Evolutionary conservation across 2,888 invertebrate species (phyloP).

Genomic region (Drosophila suboccidentalis): DNA sequence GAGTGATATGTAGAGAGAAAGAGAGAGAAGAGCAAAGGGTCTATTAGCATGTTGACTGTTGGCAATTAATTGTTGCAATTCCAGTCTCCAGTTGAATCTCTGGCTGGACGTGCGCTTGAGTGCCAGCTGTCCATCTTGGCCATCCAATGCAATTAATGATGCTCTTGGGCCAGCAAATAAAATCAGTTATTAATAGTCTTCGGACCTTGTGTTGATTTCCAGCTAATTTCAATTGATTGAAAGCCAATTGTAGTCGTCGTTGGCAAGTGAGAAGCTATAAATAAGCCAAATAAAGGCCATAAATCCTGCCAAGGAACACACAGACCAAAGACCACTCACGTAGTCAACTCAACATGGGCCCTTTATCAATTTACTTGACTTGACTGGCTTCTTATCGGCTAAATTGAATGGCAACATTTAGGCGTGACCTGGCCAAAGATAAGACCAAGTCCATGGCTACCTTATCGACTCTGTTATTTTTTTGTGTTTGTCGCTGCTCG

Average conservation of each 20-base stretch:
- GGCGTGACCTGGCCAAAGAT: constrained; percentile 46
- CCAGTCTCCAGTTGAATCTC: constrained; percentile 6
- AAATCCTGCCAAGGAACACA: constrained; percentile 25
- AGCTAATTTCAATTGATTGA: constrained; percentile 74
- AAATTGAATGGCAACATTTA: constrained; percentile 33
- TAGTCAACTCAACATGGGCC: constrained; percentile 11
- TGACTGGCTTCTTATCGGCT: constrained; percentile 53
- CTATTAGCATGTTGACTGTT: constrained; percentile 73
- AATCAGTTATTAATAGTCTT: constrained; percentile 73
- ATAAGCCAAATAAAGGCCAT: constrained; percentile 46
- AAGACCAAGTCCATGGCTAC: constrained; percentile 55
- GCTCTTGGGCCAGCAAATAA: constrained; percentile 52
- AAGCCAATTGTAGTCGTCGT: constrained; percentile 51
- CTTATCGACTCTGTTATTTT: constrained; percentile 31
- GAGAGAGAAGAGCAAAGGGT: constrained; percentile 42
- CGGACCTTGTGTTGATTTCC: constrained; percentile 51
- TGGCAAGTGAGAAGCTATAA: constrained; percentile 60
- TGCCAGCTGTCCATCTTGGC: constrained; percentile 58
- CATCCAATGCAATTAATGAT: constrained; percentile 65
- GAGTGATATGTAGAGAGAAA: background rate
- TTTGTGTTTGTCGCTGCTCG: background rate
- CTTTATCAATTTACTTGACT: constrained; percentile 24
- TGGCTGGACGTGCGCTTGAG: constrained; percentile 46
- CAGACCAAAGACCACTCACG: constrained; percentile 54
- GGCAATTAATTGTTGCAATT: constrained; percentile 66